Evolutionary conservation across 1,140 invertebrate species (phyloP).

Genomic region (Mya arenaria): DNA sequence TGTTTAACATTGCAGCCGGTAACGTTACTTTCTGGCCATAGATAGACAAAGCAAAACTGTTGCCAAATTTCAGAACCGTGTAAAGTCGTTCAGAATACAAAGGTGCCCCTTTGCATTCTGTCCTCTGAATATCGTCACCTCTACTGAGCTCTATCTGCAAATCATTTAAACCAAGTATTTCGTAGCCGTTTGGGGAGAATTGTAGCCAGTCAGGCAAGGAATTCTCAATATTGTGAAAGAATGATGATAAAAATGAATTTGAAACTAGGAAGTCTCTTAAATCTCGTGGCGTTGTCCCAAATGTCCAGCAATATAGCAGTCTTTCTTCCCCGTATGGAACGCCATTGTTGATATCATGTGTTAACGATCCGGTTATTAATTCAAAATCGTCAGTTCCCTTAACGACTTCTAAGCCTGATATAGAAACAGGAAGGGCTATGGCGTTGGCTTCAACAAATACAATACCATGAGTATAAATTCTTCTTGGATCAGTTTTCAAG

Average conservation of each 20-base stretch:
- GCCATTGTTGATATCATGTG: not conserved
- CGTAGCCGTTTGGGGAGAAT: constrained; percentile 9
- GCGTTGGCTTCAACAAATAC: constrained; percentile 34
- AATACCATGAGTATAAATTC: constrained; percentile 30
- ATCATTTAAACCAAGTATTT: constrained; percentile 4
- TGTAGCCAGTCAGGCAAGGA: constrained; percentile 23
- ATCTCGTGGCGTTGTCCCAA: constrained; percentile 3
- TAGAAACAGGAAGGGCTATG: constrained; percentile 24
- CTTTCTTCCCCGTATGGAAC: not conserved
- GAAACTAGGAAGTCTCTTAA: constrained; percentile 24
- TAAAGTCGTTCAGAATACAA: constrained; percentile 5
- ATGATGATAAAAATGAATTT: constrained; percentile 10
- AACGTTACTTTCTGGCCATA: constrained; percentile 24
- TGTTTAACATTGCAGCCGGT: not conserved
- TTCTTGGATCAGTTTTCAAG: not conserved
- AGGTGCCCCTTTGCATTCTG: constrained; percentile 30
- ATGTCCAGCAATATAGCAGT: constrained; percentile 2
- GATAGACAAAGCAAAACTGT: constrained; percentile 8
- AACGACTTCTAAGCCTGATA: constrained; percentile 10
- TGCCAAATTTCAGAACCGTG: constrained; percentile 19
- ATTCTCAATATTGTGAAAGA: constrained; percentile 27
- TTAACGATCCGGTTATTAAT: not conserved
- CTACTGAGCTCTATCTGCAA: constrained; percentile 8
- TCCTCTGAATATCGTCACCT: not conserved
- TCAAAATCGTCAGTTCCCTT: not conserved